Evolutionary conservation across 2,888 invertebrate genomes (phyloP), one percentile per base, ranked within the genome.

Genomic region (Entomobrya multifasciata): DNA sequence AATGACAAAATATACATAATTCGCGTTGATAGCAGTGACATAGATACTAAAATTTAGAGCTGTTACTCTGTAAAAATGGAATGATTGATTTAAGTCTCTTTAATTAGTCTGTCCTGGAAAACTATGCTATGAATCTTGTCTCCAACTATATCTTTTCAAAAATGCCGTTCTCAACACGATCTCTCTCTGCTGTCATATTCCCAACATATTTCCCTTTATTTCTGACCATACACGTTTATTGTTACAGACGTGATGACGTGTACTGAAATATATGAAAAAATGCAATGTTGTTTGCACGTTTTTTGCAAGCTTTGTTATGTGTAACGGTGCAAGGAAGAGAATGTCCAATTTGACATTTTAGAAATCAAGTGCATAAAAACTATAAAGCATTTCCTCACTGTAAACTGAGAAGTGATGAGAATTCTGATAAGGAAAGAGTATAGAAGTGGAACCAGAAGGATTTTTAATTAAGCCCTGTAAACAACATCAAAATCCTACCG

Each of bases 401-500:
- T n/a, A 41, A 10, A 13, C 17, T n/a, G 17, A 0, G 25, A 25
- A 25, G 10, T 27, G 60, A 4, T 65, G 41, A n/a, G 8, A n/a
- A n/a, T 57, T 15, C 6, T 62, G 15, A 60, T 60, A 27, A 25
- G 25, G 60, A 6, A 27, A 8, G 62, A 41, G 20, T 30, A 27
- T 20, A 57, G 77, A 67, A 52, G 49, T 30, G 70, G 41, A 81
- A 55, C 49, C 65, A 60, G 25, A 20, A 70, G 74, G 60, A 74
- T 72, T 57, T 74, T 57, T 74, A 82, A 82, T 82, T 82, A 82
- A 82, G 72, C 82, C 60, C 30, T 47, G 27, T 82, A 44, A 72
- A 62, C 82, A 62, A 82, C 72, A 74, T 62, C 20, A 47, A 65
- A 44, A 62, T 55, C 55, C 76, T 76, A 11, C 62, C 41, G 65